Conservation (phyloP, 2,797 vertebrate species). For the Etheostoma perlongum region DNA sequence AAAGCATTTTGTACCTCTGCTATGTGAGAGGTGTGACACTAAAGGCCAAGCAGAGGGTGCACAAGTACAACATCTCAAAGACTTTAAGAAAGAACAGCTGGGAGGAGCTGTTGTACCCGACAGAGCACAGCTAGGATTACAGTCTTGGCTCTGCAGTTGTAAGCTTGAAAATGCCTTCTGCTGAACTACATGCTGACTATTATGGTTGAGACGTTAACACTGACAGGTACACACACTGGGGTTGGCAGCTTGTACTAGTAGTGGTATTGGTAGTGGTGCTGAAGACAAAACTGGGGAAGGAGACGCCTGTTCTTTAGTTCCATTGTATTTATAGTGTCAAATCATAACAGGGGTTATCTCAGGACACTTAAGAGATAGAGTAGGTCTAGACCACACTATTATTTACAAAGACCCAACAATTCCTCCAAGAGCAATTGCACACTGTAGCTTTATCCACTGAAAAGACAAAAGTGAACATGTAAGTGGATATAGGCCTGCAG, state of each 20-base stretch:
- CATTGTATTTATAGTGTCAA: no score
- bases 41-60: constrained; percentile 46
- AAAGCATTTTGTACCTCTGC: no score
- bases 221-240: background rate
- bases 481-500: constrained; percentile 42
- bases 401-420: no score
- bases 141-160: background rate
- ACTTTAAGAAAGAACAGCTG: background rate
- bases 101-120: background rate
- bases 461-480: constrained; percentile 36
- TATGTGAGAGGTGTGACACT: no score
- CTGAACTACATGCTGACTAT: background rate
- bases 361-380: no score
- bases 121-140: background rate
- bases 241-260: background rate
- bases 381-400: no score
- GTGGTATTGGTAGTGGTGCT: background rate
- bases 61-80: constrained; percentile 17
- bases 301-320: constrained; percentile 21
- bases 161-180: background rate
- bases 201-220: background rate
- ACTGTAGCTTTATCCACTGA: background rate
- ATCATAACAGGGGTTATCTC: no score
- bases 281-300: constrained; percentile 16
- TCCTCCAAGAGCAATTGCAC: no score